These are phyloP conservation scores for Endotricha flammealis DNA, from an alignment of 2,888 invertebrate species.

Conservation along the genomic window DNA sequence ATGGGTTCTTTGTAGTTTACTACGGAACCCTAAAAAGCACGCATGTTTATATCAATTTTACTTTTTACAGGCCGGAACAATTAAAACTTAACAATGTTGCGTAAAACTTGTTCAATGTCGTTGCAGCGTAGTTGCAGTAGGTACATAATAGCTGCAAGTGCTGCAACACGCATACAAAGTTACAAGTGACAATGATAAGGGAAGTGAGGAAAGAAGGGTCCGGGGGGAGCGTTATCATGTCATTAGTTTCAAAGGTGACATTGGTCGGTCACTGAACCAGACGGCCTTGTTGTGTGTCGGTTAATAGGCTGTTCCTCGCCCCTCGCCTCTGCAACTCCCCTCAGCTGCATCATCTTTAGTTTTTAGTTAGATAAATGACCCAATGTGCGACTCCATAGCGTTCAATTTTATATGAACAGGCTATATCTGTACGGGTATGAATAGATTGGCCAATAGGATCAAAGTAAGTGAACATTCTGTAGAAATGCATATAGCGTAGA, in stretches of 20 bases:
- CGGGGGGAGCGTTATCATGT: constrained; percentile 38
- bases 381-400: too few relatives aligned
- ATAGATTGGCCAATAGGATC: too few relatives aligned
- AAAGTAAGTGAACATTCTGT: too few relatives aligned
- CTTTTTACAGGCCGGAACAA: too few relatives aligned
- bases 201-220: constrained; percentile 18
- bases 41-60: too few relatives aligned
- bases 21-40: too few relatives aligned
- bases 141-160: background rate
- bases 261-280: constrained; percentile 58
- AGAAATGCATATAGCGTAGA: too few relatives aligned
- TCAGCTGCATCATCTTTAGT: background rate
- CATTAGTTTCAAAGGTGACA: constrained; percentile 63
- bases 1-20: too few relatives aligned
- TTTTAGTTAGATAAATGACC: too few relatives aligned
- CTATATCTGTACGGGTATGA: too few relatives aligned
- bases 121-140: background rate
- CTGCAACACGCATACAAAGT: background rate
- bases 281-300: constrained; percentile 38
- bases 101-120: background rate
- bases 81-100: too few relatives aligned
- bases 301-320: constrained; percentile 27
- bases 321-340: background rate
- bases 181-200: background rate
- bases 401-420: too few relatives aligned